phyloP scores from a whole-genome alignment of 2,888 invertebrate species.

The Polymixis flavicincta region DNA sequence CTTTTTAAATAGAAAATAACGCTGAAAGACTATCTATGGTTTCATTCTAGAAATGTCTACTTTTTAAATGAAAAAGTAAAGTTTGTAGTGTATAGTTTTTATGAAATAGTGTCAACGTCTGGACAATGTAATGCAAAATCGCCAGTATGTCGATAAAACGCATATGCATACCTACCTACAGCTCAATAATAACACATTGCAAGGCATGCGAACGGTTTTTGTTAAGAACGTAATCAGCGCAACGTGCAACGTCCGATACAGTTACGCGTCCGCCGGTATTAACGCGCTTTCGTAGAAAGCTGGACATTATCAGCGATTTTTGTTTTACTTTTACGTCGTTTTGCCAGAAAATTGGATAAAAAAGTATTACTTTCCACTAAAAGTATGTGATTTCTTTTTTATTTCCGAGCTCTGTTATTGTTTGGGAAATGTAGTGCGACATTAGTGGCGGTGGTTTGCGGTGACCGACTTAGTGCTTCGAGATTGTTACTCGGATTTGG shows the following conservation, averaged over 20 bases:
- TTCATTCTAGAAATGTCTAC: neutral
- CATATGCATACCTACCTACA: conserved; percentile 26
- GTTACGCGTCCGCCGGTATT: conserved; percentile 73
- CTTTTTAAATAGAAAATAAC: neutral
- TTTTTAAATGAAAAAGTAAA: neutral
- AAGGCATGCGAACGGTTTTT: conserved; percentile 75
- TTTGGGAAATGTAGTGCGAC: conserved; percentile 56
- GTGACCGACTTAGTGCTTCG: conserved; percentile 53
- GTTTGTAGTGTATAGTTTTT: too few relatives aligned
- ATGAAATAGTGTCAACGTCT: neutral
- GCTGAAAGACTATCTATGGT: conserved; percentile 12
- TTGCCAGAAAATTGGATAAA: conserved; percentile 61
- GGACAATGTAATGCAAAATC: conserved; percentile 15
- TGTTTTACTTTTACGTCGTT: conserved; percentile 55
- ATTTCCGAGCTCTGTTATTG: conserved; percentile 52
- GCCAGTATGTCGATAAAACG: conserved; percentile 17
- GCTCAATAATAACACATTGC: conserved; percentile 61
- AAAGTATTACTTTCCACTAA: conserved; percentile 59
- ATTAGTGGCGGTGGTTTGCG: conserved; percentile 61
- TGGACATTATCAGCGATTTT: conserved; percentile 55
- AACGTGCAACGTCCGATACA: conserved; percentile 75
- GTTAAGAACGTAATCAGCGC: conserved; percentile 74
- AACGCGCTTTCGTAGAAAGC: conserved; percentile 69
- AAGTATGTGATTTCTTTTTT: conserved; percentile 65
- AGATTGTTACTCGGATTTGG: conserved; percentile 40